Evolutionary conservation across 1,140 invertebrate genomes (phyloP), one percentile per base, ranked within the genome.

Genomic region (Cheumatopsyche charites): DNA sequence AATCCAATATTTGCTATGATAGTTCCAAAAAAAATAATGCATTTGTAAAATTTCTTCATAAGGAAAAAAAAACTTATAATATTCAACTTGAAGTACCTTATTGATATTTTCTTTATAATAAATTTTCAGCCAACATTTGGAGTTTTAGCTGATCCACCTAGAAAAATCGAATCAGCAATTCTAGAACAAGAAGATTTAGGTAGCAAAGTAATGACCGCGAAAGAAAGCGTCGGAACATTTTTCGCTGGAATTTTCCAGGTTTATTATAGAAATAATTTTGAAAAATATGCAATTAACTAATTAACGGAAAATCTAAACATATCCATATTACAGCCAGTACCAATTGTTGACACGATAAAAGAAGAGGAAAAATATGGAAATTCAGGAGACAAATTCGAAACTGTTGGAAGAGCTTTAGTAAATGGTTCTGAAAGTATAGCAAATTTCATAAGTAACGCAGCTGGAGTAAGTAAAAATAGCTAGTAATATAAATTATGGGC

Each of bases 331-430:
- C 75, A 86, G 80, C 89, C 89, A 0, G 84, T 85, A 71, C 89
- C 90, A 0, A 82, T 91, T n/a, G 85, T 91, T 0, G 90, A 91
- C 74, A 86, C 86, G 13, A 89, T 90, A 65, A 80, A 78, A 62
- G 89, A 91, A 78, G 84, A 90, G 49, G 88, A 91, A 26, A 91
- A 91, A 77, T 91, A 90, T 77, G 90, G 89, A 0, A 91, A 91
- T 75, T 81, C 79, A 12, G 89, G 88, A 0, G 88, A 88, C 69
- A 86, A 86, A 74, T 88, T 88, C 63, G 83, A 83, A 12, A 78
- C 78, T 12, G 76, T 89, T 6, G 87, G 88, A 5, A 83, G 82
- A 74, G 84, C 84, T 1, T 66, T 91, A 0, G 86, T 91, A 0
- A 81, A 79, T 7, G 86, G 88, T 7, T 86, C 86, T 21, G 87